Evolutionary conservation across 2,113 vertebrate species (phyloP).

Genomic region (Baryphthengus martii): DNA sequence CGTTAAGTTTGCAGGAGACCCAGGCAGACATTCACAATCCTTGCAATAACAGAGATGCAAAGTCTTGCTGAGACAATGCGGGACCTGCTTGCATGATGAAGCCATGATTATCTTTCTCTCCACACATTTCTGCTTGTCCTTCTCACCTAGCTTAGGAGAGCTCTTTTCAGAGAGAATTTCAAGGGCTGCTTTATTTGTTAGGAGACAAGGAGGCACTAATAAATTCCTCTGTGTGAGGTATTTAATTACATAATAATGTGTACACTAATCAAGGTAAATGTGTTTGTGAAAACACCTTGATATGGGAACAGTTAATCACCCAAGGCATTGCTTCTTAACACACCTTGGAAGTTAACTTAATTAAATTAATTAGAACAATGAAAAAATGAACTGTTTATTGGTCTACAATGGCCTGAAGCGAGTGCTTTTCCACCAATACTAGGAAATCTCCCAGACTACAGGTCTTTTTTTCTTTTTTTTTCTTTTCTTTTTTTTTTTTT

Average conservation of each 20-base stretch:
- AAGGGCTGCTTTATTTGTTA: slow-evolving; percentile 79
- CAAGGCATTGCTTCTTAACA: slow-evolving; percentile 83
- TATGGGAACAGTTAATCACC: slow-evolving; percentile 86
- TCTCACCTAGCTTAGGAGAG: slow-evolving; percentile 60
- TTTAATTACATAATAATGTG: slow-evolving; percentile 87
- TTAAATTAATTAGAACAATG: slow-evolving; percentile 86
- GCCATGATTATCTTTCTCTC: slow-evolving; percentile 28
- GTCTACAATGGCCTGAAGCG: slow-evolving; percentile 75
- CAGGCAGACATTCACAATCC: background rate
- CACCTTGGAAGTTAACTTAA: slow-evolving; percentile 85
- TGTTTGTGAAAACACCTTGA: slow-evolving; percentile 86
- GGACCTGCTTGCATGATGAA: background rate
- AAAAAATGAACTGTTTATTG: slow-evolving; percentile 82
- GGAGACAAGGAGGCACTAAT: slow-evolving; percentile 81
- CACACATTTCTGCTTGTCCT: slow-evolving; percentile 36
- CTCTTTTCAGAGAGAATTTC: slow-evolving; percentile 72
- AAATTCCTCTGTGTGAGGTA: slow-evolving; percentile 85
- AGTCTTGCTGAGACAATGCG: slow-evolving; percentile 1
- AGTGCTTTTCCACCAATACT: slow-evolving; percentile 66
- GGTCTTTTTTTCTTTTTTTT: background rate
- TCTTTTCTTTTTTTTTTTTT: background rate
- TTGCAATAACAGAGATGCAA: background rate
- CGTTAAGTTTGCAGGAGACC: background rate
- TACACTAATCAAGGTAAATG: slow-evolving; percentile 87
- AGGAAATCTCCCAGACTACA: slow-evolving; percentile 59